Conservation (phyloP, 2,797 vertebrate genomes). For the Gadopsis bispinosus region DNA sequence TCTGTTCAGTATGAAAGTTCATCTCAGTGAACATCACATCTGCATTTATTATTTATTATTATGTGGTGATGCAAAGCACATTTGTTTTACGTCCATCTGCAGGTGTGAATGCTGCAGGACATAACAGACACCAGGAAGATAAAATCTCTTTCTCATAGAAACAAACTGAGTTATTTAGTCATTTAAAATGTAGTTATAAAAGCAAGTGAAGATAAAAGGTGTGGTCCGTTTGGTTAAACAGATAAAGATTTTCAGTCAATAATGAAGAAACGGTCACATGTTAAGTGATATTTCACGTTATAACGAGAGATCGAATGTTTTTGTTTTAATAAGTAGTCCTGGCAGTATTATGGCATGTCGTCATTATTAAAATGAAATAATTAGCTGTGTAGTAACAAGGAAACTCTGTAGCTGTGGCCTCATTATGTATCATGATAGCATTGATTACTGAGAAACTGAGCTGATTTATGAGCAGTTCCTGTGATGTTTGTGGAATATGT, state of each 20-base stretch:
- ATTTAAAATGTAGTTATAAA: background rate
- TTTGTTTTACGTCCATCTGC: background rate
- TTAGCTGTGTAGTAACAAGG: background rate
- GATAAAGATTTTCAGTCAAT: no score
- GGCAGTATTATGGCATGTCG: background rate
- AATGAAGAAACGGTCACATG: no score
- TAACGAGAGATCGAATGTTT: no score
- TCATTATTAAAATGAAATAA: background rate
- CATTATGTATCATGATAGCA: no score
- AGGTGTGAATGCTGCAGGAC: background rate
- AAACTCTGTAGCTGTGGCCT: background rate
- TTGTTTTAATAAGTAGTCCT: no score
- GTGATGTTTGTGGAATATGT: background rate
- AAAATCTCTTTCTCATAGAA: background rate
- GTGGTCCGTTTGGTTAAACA: no score
- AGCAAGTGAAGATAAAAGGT: background rate
- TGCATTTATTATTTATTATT: no score
- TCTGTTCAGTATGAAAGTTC: no score
- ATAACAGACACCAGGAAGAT: background rate
- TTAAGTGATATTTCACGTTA: no score
- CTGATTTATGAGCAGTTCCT: background rate
- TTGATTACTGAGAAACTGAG: background rate
- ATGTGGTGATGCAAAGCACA: no score
- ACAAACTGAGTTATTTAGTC: background rate
- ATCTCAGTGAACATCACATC: no score